Conservation (phyloP, 2,113 vertebrate genomes). For the Phaethon lepturus region DNA sequence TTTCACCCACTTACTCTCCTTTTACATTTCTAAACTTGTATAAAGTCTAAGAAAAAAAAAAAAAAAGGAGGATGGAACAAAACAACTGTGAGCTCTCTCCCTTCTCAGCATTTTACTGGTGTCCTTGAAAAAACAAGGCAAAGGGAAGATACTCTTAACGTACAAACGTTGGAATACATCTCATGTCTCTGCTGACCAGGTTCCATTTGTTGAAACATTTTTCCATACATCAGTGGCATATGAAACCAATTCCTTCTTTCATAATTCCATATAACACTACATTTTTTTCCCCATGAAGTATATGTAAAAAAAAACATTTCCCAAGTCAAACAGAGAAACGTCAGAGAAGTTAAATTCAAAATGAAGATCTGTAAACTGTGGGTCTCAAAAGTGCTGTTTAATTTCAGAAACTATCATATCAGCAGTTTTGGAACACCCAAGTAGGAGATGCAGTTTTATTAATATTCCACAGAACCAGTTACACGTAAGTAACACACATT, state of each 20-base stretch:
- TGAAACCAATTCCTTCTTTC: constrained; percentile 14
- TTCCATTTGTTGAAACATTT: not conserved
- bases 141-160: not conserved
- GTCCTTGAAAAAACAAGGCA: not conserved
- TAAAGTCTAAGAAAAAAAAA: not conserved
- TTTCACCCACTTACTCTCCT: not conserved
- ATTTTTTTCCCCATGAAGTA: not conserved
- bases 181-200: not conserved
- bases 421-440: not conserved
- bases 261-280: not conserved
- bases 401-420: constrained; percentile 7
- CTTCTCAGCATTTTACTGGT: not conserved
- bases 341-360: constrained; percentile 22
- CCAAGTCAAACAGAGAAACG: not conserved
- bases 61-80: not conserved
- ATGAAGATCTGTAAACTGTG: not conserved
- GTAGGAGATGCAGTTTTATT: not conserved
- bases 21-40: not conserved
- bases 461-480: not conserved
- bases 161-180: not conserved
- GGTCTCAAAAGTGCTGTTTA: not conserved
- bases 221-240: not conserved
- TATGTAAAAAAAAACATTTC: not conserved
- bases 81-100: not conserved
- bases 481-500: not conserved